Evolutionary conservation across 2,113 vertebrate species (phyloP).

Genomic region (Rutilus rutilus): DNA sequence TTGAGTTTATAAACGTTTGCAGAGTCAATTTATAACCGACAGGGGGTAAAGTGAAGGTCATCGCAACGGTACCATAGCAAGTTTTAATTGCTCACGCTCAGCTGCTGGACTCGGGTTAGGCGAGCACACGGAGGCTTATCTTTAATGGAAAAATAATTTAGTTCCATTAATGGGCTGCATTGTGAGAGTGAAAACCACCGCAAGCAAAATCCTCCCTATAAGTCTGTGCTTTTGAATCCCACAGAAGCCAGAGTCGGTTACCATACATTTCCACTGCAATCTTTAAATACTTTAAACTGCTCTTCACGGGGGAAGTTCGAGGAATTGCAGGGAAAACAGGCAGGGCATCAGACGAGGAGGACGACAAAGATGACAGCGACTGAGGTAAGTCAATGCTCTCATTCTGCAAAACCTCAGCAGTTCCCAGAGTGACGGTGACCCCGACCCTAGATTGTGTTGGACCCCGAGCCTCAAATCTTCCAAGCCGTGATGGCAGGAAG

Average conservation of each 20-base stretch:
- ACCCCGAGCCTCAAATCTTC: no score
- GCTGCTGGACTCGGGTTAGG: not conserved
- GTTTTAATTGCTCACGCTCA: conserved; percentile 51
- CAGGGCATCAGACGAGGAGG: no score
- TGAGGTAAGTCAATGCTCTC: no score
- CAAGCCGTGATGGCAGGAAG: no score
- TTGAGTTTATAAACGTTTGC: conserved; percentile 29
- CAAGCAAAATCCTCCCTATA: conserved; percentile 31
- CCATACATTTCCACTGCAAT: conserved; percentile 22
- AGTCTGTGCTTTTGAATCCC: conserved; percentile 30
- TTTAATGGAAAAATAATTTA: conserved; percentile 50
- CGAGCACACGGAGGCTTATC: conserved; percentile 38
- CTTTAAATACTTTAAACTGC: conserved; percentile 32
- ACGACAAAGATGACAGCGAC: no score
- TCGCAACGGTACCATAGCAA: conserved; percentile 2
- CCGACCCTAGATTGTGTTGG: no score
- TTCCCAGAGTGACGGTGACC: no score
- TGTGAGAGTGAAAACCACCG: conserved; percentile 41
- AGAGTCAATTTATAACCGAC: conserved; percentile 9
- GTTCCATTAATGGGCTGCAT: conserved; percentile 34
- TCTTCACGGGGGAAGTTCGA: not conserved
- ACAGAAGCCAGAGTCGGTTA: conserved; percentile 2
- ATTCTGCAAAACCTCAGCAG: no score
- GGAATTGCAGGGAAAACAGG: conserved; percentile 19
- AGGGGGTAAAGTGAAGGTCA: conserved; percentile 39